These are phyloP conservation scores for Bufo gargarizans DNA, from an alignment of 2,113 vertebrate genomes.

Conservation along the genomic window DNA sequence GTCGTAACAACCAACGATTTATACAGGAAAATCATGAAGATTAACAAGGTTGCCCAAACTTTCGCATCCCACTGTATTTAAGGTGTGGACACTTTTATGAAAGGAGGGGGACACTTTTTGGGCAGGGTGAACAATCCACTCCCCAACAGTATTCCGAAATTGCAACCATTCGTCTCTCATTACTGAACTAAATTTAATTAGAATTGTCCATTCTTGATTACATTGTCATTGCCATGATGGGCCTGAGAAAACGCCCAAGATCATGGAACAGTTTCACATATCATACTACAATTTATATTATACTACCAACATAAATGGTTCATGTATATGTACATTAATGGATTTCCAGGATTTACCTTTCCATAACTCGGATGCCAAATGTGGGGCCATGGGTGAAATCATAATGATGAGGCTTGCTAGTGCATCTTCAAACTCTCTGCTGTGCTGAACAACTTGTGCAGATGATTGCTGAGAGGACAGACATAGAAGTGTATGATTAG, in stretches of 20 bases:
- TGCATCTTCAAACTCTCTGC: constrained; percentile 88
- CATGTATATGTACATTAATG: background rate
- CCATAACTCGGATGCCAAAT: constrained; percentile 94
- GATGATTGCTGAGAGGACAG: constrained; percentile 76
- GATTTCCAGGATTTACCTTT: constrained; percentile 77
- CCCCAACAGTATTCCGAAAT: no score
- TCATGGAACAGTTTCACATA: background rate
- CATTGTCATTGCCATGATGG: background rate
- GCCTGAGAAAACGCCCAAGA: background rate
- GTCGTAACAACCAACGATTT: no score
- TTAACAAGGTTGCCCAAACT: no score
- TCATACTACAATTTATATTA: background rate
- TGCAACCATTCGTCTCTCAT: no score
- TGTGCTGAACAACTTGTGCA: constrained; percentile 79
- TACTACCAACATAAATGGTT: background rate
- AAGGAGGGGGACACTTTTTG: no score
- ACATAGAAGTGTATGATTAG: constrained; percentile 12
- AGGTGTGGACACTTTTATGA: no score
- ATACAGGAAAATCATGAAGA: no score
- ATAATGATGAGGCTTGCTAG: constrained; percentile 84
- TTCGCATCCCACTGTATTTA: no score
- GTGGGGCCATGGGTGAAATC: constrained; percentile 90
- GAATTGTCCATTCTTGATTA: background rate
- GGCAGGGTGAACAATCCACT: no score
- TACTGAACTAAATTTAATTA: background rate